phyloP scores from a whole-genome alignment of 2,888 invertebrate species.

The Tricholauxania praeusta region DNA sequence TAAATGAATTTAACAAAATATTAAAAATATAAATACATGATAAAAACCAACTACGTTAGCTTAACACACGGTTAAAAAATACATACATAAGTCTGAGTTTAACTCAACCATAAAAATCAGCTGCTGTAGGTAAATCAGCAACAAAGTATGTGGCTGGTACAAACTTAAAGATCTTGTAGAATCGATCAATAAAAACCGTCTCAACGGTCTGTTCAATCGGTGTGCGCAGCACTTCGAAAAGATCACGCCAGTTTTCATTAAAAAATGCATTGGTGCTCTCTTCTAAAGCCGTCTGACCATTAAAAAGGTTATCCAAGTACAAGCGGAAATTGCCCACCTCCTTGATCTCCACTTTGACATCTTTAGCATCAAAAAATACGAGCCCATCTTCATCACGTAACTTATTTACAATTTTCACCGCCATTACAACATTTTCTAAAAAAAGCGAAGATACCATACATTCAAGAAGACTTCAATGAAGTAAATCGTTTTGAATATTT shows the following conservation, averaged over 20 bases:
- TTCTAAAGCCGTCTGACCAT: conserved; percentile 67
- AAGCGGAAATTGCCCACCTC: conserved; percentile 74
- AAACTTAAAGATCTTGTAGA: conserved; percentile 74
- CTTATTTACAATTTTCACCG: conserved; percentile 19
- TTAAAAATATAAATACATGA: too few relatives aligned
- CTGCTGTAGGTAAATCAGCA: conserved; percentile 68
- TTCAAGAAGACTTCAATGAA: not conserved
- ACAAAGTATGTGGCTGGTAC: conserved; percentile 76
- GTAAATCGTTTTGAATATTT: not conserved
- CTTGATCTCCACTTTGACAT: conserved; percentile 66
- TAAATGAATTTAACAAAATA: too few relatives aligned
- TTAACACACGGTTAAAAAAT: too few relatives aligned
- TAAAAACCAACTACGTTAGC: too few relatives aligned
- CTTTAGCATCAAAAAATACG: conserved; percentile 39
- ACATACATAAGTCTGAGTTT: too few relatives aligned
- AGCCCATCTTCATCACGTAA: conserved; percentile 23
- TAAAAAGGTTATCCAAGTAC: conserved; percentile 75
- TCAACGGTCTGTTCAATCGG: conserved; percentile 76
- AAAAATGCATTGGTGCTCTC: conserved; percentile 78
- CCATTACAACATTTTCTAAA: conserved; percentile 23
- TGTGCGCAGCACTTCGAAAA: conserved; percentile 76
- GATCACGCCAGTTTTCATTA: conserved; percentile 78
- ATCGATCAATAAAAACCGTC: conserved; percentile 74
- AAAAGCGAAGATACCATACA: too few relatives aligned
- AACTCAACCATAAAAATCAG: not conserved